phyloP scores from a whole-genome alignment of 2,888 invertebrate species.

The Ctenicera cuprea region DNA sequence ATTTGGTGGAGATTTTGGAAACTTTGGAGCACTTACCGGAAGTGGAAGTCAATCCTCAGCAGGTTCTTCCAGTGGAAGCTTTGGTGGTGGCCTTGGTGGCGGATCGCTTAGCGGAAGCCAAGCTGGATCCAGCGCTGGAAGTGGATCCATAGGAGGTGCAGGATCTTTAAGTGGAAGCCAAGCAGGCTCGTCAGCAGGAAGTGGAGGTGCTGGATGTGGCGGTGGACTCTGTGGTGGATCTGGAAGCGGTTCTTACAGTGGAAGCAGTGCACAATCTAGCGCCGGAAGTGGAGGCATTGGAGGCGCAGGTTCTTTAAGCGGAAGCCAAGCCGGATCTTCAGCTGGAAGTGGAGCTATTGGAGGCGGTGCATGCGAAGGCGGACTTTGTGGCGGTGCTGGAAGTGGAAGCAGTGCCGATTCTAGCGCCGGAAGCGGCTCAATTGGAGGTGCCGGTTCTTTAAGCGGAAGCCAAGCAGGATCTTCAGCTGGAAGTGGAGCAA shows the following conservation, averaged over 20 bases:
- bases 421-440: neutral
- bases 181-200: neutral
- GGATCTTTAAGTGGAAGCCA: neutral
- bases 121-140: neutral
- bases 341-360: neutral
- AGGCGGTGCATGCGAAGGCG: neutral
- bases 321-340: neutral
- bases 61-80: neutral
- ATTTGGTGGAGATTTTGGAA: constrained; percentile 1
- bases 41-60: neutral
- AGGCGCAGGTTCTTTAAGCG: neutral
- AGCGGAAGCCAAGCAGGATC: neutral
- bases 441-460: neutral
- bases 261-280: neutral
- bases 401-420: neutral
- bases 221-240: neutral
- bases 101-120: neutral
- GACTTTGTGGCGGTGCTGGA: neutral
- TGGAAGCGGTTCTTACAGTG: neutral
- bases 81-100: neutral
- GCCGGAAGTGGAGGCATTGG: neutral
- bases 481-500: neutral
- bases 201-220: neutral
- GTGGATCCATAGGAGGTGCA: neutral
- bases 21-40: neutral